These are phyloP conservation scores for Sisor rabdophorus DNA, from an alignment of 2,113 vertebrate genomes.

Conservation along the genomic window DNA sequence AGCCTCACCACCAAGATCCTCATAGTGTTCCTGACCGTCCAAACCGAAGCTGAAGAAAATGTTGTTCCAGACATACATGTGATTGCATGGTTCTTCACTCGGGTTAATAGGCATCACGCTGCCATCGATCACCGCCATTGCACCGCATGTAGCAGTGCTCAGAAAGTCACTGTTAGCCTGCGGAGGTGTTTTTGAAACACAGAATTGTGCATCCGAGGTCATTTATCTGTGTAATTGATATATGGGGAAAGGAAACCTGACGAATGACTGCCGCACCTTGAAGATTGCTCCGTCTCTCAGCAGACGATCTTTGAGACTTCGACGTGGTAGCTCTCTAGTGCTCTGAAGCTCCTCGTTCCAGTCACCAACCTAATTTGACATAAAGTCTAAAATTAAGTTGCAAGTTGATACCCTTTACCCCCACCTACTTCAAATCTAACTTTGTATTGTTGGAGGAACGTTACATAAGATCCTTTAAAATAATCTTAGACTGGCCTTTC, in stretches of 20 bases:
- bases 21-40: constrained; percentile 87
- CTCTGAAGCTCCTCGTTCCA: constrained; percentile 95
- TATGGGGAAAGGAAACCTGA: not conserved
- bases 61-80: constrained; percentile 98
- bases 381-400: not conserved
- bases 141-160: constrained; percentile 81
- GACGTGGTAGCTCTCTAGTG: constrained; percentile 80
- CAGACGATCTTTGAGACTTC: constrained; percentile 81
- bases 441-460: not conserved
- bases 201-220: not conserved
- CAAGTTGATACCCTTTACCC: no score
- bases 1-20: constrained; percentile 84
- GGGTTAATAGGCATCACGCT: constrained; percentile 95
- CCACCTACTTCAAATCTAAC: not conserved
- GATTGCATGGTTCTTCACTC: constrained; percentile 85
- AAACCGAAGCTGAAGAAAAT: constrained; percentile 95
- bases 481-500: not conserved
- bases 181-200: not conserved
- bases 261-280: constrained; percentile 70
- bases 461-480: not conserved
- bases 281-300: constrained; percentile 87
- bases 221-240: not conserved
- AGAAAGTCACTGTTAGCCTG: constrained; percentile 95
- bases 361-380: constrained; percentile 78
- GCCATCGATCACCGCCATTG: constrained; percentile 88